phyloP scores from a whole-genome alignment of 1,140 invertebrate genomes.

The Mylabris phalerata region DNA sequence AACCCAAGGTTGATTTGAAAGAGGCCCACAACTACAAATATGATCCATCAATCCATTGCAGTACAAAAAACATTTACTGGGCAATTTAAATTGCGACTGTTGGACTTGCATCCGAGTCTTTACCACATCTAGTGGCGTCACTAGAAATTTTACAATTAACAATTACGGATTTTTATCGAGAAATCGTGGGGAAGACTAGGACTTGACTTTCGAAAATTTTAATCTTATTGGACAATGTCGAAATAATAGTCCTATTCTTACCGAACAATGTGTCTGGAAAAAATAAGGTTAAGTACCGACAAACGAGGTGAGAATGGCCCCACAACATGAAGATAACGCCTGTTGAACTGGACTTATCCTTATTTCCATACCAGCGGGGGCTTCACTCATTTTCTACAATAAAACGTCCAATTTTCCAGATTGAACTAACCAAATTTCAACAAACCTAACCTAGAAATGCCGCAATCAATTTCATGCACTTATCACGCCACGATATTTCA shows the following conservation, averaged over 20 bases:
- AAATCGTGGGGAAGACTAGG: slow-evolving; percentile 9
- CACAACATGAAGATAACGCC: slow-evolving; percentile 81
- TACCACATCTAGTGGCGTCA: slow-evolving; percentile 97
- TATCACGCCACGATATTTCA: too few relatives aligned
- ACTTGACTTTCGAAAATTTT: not conserved
- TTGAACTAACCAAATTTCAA: too few relatives aligned
- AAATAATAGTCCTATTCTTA: not conserved
- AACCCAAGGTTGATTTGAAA: slow-evolving; percentile 55
- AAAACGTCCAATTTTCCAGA: too few relatives aligned
- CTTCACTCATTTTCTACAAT: too few relatives aligned
- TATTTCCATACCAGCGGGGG: slow-evolving; percentile 43
- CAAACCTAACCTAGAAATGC: too few relatives aligned
- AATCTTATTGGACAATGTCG: too few relatives aligned
- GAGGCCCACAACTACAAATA: slow-evolving; percentile 77
- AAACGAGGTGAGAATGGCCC: slow-evolving; percentile 81
- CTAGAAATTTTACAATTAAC: slow-evolving; percentile 51
- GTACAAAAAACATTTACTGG: slow-evolving; percentile 91
- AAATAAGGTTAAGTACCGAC: slow-evolving; percentile 55
- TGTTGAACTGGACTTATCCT: slow-evolving; percentile 80
- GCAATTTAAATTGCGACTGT: slow-evolving; percentile 62
- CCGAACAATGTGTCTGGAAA: slow-evolving; percentile 21
- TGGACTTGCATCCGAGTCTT: slow-evolving; percentile 96
- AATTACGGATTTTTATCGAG: not conserved
- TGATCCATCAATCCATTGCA: slow-evolving; percentile 99
- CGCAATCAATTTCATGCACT: too few relatives aligned